These are phyloP conservation scores for Sitta carolinensis DNA, from an alignment of 2,797 vertebrate species.

Conservation along the genomic window DNA sequence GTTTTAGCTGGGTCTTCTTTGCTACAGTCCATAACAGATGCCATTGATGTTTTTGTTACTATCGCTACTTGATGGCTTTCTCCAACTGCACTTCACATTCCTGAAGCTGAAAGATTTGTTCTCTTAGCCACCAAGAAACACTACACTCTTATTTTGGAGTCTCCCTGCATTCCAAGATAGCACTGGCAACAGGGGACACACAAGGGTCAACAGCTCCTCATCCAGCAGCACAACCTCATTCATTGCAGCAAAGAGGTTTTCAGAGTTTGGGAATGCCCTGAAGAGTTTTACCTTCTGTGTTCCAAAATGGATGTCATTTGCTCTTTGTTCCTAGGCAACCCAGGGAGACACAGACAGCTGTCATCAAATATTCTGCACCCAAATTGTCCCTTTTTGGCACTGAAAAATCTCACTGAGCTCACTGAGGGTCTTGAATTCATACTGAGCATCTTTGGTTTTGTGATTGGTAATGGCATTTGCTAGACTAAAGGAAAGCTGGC, in stretches of 20 bases:
- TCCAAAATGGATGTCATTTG: neutral
- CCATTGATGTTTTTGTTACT: slow-evolving; percentile 57
- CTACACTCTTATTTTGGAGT: slow-evolving; percentile 59
- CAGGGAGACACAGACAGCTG: neutral
- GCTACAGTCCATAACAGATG: slow-evolving; percentile 48
- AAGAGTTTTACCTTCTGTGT: neutral
- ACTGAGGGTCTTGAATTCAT: neutral
- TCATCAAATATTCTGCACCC: neutral
- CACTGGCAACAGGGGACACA: slow-evolving; percentile 28
- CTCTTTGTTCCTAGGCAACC: neutral
- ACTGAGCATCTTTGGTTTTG: neutral
- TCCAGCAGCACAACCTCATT: slow-evolving; percentile 36
- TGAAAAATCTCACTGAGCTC: neutral
- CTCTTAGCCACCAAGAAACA: slow-evolving; percentile 60
- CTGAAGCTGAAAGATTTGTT: slow-evolving; percentile 64
- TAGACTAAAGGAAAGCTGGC: neutral
- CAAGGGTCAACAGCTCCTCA: slow-evolving; percentile 58
- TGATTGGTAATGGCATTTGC: neutral
- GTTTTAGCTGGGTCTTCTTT: slow-evolving; percentile 52
- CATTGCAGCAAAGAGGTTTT: slow-evolving; percentile 21
- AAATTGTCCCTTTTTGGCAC: neutral
- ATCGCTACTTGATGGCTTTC: slow-evolving; percentile 39
- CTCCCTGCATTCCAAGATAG: slow-evolving; percentile 65
- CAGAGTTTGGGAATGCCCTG: slow-evolving; percentile 21
- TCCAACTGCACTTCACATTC: slow-evolving; percentile 61